phyloP scores from a whole-genome alignment of 2,113 vertebrate species.

The Sturnira hondurensis region DNA sequence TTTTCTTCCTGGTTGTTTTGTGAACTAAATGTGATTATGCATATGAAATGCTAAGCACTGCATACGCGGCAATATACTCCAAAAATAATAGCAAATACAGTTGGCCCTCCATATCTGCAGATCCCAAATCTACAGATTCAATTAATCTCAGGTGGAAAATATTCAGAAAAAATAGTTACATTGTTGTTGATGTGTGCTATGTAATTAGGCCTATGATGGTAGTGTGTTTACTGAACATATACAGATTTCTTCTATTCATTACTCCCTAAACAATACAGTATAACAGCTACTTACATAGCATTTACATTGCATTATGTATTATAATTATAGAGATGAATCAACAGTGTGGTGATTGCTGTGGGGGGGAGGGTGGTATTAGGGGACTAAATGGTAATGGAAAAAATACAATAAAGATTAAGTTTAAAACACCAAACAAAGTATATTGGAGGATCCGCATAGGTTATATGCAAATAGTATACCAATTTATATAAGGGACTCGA shows the following conservation, averaged over 20 bases:
- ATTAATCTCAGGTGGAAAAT: neutral
- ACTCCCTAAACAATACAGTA: no score
- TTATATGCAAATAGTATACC: neutral
- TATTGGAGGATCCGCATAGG: neutral
- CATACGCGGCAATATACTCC: neutral
- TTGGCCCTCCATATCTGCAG: neutral
- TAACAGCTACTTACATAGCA: no score
- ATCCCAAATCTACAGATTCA: neutral
- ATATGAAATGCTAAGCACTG: neutral
- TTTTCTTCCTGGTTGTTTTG: neutral
- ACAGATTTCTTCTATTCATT: no score
- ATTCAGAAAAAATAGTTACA: neutral
- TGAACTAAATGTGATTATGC: neutral
- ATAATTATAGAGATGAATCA: no score
- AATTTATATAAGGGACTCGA: neutral
- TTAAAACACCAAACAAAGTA: no score
- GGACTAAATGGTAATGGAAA: no score
- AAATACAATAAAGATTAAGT: no score
- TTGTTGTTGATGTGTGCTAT: neutral
- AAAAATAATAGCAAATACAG: neutral
- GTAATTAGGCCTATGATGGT: neutral
- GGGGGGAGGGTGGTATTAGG: no score
- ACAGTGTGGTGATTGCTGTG: no score
- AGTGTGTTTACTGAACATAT: neutral
- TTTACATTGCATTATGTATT: no score